phyloP scores from a whole-genome alignment of 2,888 invertebrate species.

The Monochamus alternatus region DNA sequence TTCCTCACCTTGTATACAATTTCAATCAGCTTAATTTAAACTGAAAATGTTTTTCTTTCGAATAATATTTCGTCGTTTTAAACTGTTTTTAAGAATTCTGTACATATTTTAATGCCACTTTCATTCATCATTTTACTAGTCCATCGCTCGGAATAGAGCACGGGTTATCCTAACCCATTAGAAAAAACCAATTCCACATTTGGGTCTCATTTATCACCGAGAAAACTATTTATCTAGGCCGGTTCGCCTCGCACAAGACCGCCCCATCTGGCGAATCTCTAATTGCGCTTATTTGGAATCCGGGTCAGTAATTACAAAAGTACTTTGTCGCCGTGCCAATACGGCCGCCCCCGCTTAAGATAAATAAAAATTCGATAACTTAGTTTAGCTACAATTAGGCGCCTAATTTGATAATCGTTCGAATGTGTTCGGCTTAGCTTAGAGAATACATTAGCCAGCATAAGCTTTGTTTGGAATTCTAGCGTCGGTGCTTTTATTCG shows the following conservation, averaged over 20 bases:
- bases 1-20: too few relatives aligned
- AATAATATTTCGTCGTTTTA: too few relatives aligned
- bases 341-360: not conserved
- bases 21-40: too few relatives aligned
- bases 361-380: not conserved
- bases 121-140: too few relatives aligned
- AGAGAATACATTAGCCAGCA: not conserved
- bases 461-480: not conserved
- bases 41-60: too few relatives aligned
- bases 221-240: not conserved
- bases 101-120: too few relatives aligned
- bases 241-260: not conserved
- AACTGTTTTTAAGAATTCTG: too few relatives aligned
- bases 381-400: not conserved
- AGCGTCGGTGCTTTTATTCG: too few relatives aligned
- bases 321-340: constrained; percentile 2
- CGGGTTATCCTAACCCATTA: too few relatives aligned
- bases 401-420: not conserved
- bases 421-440: not conserved
- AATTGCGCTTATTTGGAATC: constrained; percentile 6
- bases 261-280: not conserved
- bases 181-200: too few relatives aligned
- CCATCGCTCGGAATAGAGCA: not conserved
- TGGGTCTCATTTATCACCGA: not conserved
- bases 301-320: constrained; percentile 3